Evolutionary conservation across 2,113 vertebrate species (phyloP).

Genomic region (Conger conger): DNA sequence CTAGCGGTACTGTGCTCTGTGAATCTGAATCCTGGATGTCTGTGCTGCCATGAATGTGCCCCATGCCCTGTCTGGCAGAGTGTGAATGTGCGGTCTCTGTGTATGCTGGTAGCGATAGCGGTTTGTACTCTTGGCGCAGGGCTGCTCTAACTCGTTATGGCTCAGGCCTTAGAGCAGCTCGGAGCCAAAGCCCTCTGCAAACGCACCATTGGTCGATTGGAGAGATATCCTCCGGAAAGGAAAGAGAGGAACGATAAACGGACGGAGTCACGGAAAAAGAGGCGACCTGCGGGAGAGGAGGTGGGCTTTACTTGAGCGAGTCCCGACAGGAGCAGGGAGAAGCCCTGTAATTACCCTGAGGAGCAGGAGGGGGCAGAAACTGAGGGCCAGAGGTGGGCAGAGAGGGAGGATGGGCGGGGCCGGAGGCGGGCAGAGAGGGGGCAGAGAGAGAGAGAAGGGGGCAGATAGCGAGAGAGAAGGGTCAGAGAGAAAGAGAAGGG

Average conservation of each 20-base stretch:
- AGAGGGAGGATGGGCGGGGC: not conserved
- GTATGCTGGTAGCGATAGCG: no score
- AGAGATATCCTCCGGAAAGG: not conserved
- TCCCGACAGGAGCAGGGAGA: not conserved
- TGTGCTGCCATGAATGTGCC: not conserved
- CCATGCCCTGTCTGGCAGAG: not conserved
- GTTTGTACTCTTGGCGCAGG: no score
- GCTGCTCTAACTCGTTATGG: no score
- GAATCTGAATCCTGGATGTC: not conserved
- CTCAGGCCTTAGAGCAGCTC: not conserved
- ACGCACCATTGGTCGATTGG: not conserved
- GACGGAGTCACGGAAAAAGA: not conserved
- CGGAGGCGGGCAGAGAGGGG: no score
- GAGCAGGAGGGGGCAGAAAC: no score
- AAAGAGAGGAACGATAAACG: not conserved
- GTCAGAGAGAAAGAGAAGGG: slow-evolving; percentile 27
- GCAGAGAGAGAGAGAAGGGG: not conserved
- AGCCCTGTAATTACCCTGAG: no score
- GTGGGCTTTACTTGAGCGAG: not conserved
- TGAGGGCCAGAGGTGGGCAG: not conserved
- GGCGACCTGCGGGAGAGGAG: not conserved
- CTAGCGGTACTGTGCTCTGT: no score
- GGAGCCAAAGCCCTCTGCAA: not conserved
- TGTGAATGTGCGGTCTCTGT: not conserved
- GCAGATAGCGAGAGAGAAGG: slow-evolving; percentile 27